Evolutionary conservation across 2,797 vertebrate genomes (phyloP).

Genomic region (Cyclopterus lumpus): DNA sequence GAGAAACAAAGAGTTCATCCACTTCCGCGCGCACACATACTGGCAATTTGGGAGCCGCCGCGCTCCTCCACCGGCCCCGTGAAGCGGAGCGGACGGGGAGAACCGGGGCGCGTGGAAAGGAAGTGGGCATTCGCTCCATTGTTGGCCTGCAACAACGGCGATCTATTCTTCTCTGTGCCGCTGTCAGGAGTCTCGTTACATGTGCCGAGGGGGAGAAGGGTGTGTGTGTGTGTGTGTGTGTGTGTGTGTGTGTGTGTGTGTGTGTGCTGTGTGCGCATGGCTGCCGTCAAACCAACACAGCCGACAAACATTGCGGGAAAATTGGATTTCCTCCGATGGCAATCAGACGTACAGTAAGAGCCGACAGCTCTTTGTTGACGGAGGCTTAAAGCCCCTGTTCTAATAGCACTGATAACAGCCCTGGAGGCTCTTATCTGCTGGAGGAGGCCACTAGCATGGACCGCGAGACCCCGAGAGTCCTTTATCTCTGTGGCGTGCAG

Average conservation of each 20-base stretch:
- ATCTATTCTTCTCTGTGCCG: constrained; percentile 43
- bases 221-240: too few relatives aligned
- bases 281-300: too few relatives aligned
- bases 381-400: constrained; percentile 74
- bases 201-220: constrained; percentile 15
- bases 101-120: constrained; percentile 29
- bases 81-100: constrained; percentile 22
- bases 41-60: constrained; percentile 25
- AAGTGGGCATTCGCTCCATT: constrained; percentile 26
- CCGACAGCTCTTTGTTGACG: constrained; percentile 82
- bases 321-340: constrained; percentile 82
- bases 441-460: constrained; percentile 54
- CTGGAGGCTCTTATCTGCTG: constrained; percentile 65
- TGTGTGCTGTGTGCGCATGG: too few relatives aligned
- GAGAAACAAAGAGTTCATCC: constrained; percentile 10
- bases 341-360: constrained; percentile 78
- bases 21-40: constrained; percentile 27
- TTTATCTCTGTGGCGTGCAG: constrained; percentile 43
- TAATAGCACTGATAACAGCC: constrained; percentile 75
- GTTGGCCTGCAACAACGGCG: constrained; percentile 34
- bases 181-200: constrained; percentile 50
- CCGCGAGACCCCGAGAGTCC: constrained; percentile 45
- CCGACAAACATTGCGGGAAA: constrained; percentile 70
- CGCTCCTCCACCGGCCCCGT: constrained; percentile 27
- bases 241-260: too few relatives aligned